Percentiles rank a stretch among this genome's conserved stretches.
These are phyloP conservation scores for Diaprepes abbreviatus DNA, from an alignment of 2,888 invertebrate species.

Conservation along the genomic window DNA sequence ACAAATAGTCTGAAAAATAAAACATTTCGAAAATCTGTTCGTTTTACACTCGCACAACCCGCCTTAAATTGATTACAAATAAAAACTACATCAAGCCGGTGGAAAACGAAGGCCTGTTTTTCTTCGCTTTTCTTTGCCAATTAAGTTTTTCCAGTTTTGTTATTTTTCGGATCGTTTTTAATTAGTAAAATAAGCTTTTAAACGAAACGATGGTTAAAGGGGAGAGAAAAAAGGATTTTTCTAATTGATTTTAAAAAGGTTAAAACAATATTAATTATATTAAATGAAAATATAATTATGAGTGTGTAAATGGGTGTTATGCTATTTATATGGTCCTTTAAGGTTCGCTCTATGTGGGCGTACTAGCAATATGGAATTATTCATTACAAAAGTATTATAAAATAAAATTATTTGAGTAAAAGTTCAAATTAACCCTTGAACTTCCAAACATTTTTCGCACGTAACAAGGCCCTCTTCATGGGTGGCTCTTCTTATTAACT, in stretches of 20 bases:
- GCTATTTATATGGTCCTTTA: too few species aligned
- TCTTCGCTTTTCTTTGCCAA: constrained; percentile 66
- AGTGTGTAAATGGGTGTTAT: neutral
- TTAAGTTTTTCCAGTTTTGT: constrained; percentile 66
- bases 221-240: constrained; percentile 11
- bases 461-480: too few species aligned
- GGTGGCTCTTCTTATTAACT: too few species aligned
- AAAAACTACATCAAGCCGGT: constrained; percentile 38
- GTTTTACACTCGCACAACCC: too few species aligned
- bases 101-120: constrained; percentile 48
- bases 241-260: constrained; percentile 20
- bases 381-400: too few species aligned
- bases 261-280: constrained; percentile 8
- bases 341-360: too few species aligned
- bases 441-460: too few species aligned
- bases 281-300: constrained; percentile 4
- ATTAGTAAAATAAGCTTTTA: constrained; percentile 59
- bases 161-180: constrained; percentile 68
- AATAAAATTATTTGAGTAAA: too few species aligned
- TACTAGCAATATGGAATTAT: too few species aligned
- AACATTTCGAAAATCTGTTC: too few species aligned
- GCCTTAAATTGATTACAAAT: constrained; percentile 38
- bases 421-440: too few species aligned
- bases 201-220: constrained; percentile 13
- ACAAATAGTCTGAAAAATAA: too few species aligned